Evolutionary conservation across 2,797 vertebrate species (phyloP), one percentile per base, ranked within the genome.

Genomic region (Fistularia tabacaria): DNA sequence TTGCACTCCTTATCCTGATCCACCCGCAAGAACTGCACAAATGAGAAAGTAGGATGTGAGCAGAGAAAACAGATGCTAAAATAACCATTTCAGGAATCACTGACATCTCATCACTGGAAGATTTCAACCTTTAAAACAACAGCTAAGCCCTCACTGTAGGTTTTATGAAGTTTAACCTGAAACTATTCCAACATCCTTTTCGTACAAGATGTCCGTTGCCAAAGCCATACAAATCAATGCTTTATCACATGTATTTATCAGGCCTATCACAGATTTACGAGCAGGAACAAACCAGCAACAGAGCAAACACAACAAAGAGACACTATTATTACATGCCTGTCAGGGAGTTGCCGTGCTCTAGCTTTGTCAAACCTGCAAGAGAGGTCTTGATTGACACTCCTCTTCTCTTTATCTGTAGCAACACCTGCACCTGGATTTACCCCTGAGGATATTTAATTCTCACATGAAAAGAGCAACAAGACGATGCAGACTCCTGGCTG

Each of bases 1-100:
- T 92, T 94, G 81, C 96, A 99, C 79, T 98, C 95, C 68, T 92
- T 94, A 81, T 98, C 95, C 89, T 98, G 96, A 57, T 98, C 96
- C 51, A 98, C 96, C 65, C 94, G 91, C 82, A 98, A 80, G 83
- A 98, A 98, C 95, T 97, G 82, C 54, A 79, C 36, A 46, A 44
- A 67, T 8, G 53, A 67, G 51, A 80, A 61, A 62, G 58, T 7
- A 61, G 50, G 40, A 58, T 49, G 76, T 49, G 58, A 72, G 60
- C 44, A 54, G 46, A 65, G 43, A 65, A 71, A 64, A 57, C 49
- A 49, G 63, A 64, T 53, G 46, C 7, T 63, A 64, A 64, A 74
- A 59, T 36, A 71, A 42, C n/a, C 14, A 15, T 65, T 73, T 64
- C 11, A 46, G 10, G 10, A 47, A 68, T 62, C 42, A 7, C 40